Evolutionary conservation across 2,797 vertebrate genomes (phyloP), one percentile per base, ranked within the genome.

Genomic region (Lophius americanus): DNA sequence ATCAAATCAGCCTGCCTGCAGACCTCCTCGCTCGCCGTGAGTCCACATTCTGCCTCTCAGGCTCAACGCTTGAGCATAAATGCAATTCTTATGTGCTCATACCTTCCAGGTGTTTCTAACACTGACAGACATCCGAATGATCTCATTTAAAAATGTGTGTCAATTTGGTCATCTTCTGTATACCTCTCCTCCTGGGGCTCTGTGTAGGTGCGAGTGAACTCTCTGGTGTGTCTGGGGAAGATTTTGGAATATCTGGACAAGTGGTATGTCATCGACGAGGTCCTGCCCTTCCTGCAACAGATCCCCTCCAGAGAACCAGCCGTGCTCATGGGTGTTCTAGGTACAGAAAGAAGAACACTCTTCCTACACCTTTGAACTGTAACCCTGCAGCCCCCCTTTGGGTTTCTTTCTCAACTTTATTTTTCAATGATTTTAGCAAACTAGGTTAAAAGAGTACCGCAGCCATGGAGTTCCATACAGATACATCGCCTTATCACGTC

Each of bases 191-290:
- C 9, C 7, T 51, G 7, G 46, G 12, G 75, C 2, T 0, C 8
- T 88, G 68, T 60, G 58, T 67, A 99, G 98, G 97, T 99, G 35
- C 95, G 98, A 51, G 98, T 99, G 77, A 99, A 99, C 92, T 99
- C 98, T 7, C 86, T 99, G 76, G 98, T 99, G 60, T 99, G 98
- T 84, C 90, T 99, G 78, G 98, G 98, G 58, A 99, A 99, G 91
- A 98, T 99, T 88, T 91, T 99, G 90, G 98, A 99, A 75, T 98
- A 99, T 85, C 85, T 99, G 49, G 98, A 99, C 92, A 99, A 99
- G 79, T 99, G 98, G 98, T 99, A 91, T 86, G 97, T 99, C 47
- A 95, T 99, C 52, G 98, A 99, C n/a, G 98, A 99, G 91, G 95
- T 99, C 89, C 92, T 99, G 50, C 97, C 98, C 61, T 99, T 99